Evolutionary conservation across 2,113 vertebrate genomes (phyloP), one percentile per base, ranked within the genome.

Genomic region (Heterochromis multidens): DNA sequence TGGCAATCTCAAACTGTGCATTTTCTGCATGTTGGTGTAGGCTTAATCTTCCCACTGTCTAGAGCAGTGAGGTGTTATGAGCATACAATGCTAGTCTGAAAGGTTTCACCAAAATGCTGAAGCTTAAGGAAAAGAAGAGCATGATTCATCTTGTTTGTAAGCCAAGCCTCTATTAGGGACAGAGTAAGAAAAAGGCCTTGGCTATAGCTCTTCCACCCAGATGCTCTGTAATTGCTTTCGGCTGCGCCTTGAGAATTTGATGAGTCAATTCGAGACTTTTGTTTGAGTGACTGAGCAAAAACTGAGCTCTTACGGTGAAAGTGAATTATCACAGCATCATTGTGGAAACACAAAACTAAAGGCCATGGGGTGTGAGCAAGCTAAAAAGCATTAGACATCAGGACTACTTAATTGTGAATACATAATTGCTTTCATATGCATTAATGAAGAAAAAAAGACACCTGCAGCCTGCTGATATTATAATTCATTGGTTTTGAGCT

Each of bases 121-220:
- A 90, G 87, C 88, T 87, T 84, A 77, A 92, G 88, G 84, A 93
- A 95, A 94, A 91, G 70, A 86, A 81, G 87, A 87, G 84, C 88
- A 89, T 93, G 90, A 95, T 94, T 92, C 84, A 93, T 93, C 91
- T 86, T 94, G 93, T 95, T 95, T 95, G 94, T 91, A 94, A 92
- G 85, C 74, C 62, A 19, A 93, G 78, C 87, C 88, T 90, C 92
- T 94, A 93, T 94, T 94, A 91, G 86, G 33, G 63, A 31, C 63
- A 81, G 56, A 82, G 86, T 74, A 60, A 88, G 83, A 83, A 81
- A 86, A 88, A 59, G 88, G 79, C 84, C 88, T 90, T 88, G 88
- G 82, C 80, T 77, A 46, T 59, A 83, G 82, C 82, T 94, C 89
- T 79, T 89, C 84, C 62, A 85, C 83, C 81, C 81, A 81, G 87